phyloP scores from a whole-genome alignment of 2,888 invertebrate species.

The Prosopocoilus inquinatus region DNA sequence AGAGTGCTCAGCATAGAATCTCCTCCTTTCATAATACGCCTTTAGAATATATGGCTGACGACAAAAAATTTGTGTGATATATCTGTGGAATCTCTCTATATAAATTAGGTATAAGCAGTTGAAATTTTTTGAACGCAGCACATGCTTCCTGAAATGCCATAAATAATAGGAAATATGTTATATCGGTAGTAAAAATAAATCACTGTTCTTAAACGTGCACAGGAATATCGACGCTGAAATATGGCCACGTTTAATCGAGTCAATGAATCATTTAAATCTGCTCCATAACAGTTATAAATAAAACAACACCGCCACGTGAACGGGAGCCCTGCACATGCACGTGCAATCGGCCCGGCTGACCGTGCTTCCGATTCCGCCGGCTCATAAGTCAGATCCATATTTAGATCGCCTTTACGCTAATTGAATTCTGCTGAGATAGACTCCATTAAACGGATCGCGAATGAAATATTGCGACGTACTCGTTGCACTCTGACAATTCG shows the following conservation, averaged over 20 bases:
- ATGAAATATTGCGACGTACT: not conserved
- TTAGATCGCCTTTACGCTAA: slow-evolving; percentile 1
- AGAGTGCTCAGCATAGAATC: too few relatives aligned
- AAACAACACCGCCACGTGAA: slow-evolving; percentile 1
- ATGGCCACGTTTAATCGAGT: slow-evolving; percentile 35
- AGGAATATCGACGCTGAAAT: slow-evolving; percentile 35
- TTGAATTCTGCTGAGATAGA: not conserved
- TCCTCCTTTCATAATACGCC: too few relatives aligned
- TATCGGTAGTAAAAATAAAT: slow-evolving; percentile 35
- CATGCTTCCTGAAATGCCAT: slow-evolving; percentile 9
- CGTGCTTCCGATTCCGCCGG: not conserved
- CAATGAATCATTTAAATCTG: slow-evolving; percentile 41
- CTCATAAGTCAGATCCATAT: slow-evolving; percentile 1
- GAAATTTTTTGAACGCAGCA: slow-evolving; percentile 2
- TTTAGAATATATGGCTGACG: too few relatives aligned
- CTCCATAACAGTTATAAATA: slow-evolving; percentile 5
- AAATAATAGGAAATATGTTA: slow-evolving; percentile 24
- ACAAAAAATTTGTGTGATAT: not conserved
- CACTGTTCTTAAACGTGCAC: slow-evolving; percentile 31
- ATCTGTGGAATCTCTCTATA: not conserved
- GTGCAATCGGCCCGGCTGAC: not conserved
- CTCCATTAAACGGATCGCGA: not conserved
- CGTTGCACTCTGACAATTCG: not conserved
- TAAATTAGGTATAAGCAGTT: slow-evolving; percentile 1
- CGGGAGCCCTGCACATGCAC: slow-evolving; percentile 1